Evolutionary conservation across 2,888 invertebrate species (phyloP).

Genomic region (Eristalis arbustorum): DNA sequence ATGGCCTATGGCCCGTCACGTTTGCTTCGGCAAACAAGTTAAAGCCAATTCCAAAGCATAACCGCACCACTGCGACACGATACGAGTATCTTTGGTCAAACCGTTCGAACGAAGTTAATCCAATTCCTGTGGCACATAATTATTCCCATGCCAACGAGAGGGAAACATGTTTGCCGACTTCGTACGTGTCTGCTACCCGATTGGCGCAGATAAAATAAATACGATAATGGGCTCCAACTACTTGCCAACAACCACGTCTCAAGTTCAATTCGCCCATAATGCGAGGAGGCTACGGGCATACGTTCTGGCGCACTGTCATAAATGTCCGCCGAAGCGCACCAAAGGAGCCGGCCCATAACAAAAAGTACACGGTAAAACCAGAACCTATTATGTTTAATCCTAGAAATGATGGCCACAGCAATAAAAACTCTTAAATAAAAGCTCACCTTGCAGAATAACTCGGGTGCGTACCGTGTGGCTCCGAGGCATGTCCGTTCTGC

Average conservation of each 20-base stretch:
- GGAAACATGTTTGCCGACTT: constrained; percentile 40
- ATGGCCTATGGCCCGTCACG: constrained; percentile 25
- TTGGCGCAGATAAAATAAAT: constrained; percentile 55
- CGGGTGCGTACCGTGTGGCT: constrained; percentile 7
- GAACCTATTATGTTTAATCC: constrained; percentile 68
- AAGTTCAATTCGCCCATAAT: constrained; percentile 58
- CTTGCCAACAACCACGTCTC: constrained; percentile 65
- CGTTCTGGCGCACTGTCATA: constrained; percentile 44
- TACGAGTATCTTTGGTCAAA: constrained; percentile 37
- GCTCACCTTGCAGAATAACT: constrained; percentile 63
- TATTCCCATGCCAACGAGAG: constrained; percentile 45
- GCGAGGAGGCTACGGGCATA: constrained; percentile 12
- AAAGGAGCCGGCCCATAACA: constrained; percentile 33
- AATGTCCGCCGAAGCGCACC: constrained; percentile 43
- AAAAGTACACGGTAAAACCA: constrained; percentile 47
- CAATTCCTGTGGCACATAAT: constrained; percentile 58
- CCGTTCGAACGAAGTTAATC: constrained; percentile 61
- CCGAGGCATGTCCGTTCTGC: constrained; percentile 22
- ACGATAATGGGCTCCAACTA: constrained; percentile 58
- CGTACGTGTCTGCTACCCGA: constrained; percentile 43
- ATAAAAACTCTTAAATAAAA: constrained; percentile 67
- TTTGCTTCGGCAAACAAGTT: constrained; percentile 44
- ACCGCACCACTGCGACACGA: background rate
- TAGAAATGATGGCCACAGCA: constrained; percentile 62
- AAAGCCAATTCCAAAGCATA: constrained; percentile 38